Conservation (phyloP, 1,140 invertebrate genomes). For the Hylaeus anthracinus region DNA sequence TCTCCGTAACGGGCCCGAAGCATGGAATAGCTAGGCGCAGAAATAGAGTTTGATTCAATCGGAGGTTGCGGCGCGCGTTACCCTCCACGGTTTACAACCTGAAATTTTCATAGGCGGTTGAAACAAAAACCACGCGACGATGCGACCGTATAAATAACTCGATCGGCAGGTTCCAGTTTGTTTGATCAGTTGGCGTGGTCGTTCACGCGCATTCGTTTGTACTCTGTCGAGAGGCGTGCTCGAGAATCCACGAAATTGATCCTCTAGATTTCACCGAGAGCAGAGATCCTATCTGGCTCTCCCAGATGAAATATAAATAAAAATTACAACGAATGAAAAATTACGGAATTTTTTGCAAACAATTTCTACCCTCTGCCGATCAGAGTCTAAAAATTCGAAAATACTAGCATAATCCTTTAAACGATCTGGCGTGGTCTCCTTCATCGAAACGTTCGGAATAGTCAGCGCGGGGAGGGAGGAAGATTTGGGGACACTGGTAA, state of each 20-base stretch:
- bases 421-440: background rate
- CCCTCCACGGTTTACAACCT: background rate
- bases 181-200: slow-evolving; percentile 57
- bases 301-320: too few relatives aligned
- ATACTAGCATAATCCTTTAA: background rate
- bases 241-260: slow-evolving; percentile 27
- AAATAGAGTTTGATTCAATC: background rate
- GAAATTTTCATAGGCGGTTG: background rate
- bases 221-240: slow-evolving; percentile 19
- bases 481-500: slow-evolving; percentile 52
- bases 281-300: too few relatives aligned
- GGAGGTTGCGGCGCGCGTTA: background rate
- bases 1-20: slow-evolving; percentile 10
- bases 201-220: slow-evolving; percentile 51
- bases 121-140: slow-evolving; percentile 23
- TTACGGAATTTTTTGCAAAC: too few relatives aligned
- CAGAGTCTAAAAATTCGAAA: too few relatives aligned
- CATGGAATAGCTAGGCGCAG: background rate
- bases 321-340: too few relatives aligned
- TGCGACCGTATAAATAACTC: slow-evolving; percentile 48
- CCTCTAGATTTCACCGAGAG: background rate
- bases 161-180: slow-evolving; percentile 42
- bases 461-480: background rate
- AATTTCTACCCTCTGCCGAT: too few relatives aligned
- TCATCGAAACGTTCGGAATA: slow-evolving; percentile 2